These are phyloP conservation scores for Diplazon laetatorius DNA, from an alignment of 2,888 invertebrate genomes.

Conservation along the genomic window DNA sequence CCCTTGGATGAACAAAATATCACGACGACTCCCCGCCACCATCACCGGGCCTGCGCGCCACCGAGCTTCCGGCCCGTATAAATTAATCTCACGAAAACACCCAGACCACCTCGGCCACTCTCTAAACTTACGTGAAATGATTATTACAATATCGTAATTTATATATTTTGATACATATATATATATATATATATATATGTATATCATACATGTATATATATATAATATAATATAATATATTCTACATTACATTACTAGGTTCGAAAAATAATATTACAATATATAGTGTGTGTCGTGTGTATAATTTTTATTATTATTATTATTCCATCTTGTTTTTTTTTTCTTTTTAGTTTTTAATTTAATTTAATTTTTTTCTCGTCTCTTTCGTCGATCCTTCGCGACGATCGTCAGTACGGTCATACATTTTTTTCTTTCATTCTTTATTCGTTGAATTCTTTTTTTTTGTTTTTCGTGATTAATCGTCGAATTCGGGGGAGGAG, in stretches of 20 bases:
- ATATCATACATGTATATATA: too few species aligned
- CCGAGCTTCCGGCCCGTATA: constrained; percentile 70
- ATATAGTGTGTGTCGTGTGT: constrained; percentile 71
- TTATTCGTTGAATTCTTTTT: neutral
- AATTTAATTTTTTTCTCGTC: too few species aligned
- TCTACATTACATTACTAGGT: constrained; percentile 81
- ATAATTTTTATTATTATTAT: constrained; percentile 65
- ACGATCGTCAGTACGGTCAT: constrained; percentile 30
- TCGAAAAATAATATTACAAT: constrained; percentile 82
- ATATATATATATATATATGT: too few species aligned
- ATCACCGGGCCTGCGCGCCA: constrained; percentile 56
- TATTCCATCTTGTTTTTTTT: constrained; percentile 6
- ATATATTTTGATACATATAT: too few species aligned
- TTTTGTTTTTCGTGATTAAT: neutral
- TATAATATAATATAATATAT: constrained; percentile 77
- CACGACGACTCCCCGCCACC: constrained; percentile 67
- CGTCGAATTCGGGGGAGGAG: neutral
- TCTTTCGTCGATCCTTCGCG: constrained; percentile 39
- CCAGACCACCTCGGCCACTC: constrained; percentile 74
- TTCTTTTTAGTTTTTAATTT: too few species aligned
- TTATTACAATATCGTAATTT: constrained; percentile 79
- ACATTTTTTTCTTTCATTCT: neutral
- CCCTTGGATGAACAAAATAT: constrained; percentile 78
- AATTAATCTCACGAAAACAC: constrained; percentile 76
- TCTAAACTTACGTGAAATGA: constrained; percentile 80